Base-by-base conservation (phyloP, 2,113 vertebrate genomes). In the Actenoides hombroni region DNA sequence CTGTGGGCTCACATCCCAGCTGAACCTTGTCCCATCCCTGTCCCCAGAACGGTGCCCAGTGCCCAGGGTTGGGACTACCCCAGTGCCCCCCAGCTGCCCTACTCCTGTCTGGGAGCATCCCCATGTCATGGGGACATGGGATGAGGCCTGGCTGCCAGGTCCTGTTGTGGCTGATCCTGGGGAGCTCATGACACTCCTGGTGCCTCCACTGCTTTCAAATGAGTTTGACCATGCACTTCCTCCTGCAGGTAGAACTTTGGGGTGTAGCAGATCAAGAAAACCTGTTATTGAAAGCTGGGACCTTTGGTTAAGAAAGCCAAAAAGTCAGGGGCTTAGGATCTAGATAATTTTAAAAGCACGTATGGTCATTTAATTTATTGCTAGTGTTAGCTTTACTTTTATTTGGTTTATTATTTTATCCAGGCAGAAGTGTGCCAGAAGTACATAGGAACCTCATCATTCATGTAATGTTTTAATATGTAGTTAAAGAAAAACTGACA, bases 1-100 rank as follows among this genome's bases (percentile, higher is more conserved):
- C 3, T 0, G 0, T 6, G 10, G 5, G 2, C 2, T 5, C 16
- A 2, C 0, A 14, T 37, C 15, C 16, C n/a, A 33, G 16, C 29
- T 53, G 5, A 2, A 11, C 5, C 20, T 57, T 8, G 7, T 10
- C 17, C 33, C 2, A 2, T 48, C 16, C 23, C 44, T 10, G 0
- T 25, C 14, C 11, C 20, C 46, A 48, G 6, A 11, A 8, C 6
- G 5, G 2, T n/a, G 37, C 14, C 35, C 25, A 8, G 3, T 12
- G 9, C 10, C 57, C 2, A 10, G 17, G 14, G 7, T 16, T 46
- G 40, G 11, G 35, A 13, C 11, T 53, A 14, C 16, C 57, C 31
- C 4, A 1, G 11, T 60, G 9, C 5, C 4, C 4, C 6, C 6
- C 1, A 1, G 20, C 67, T 48, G 19, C 35, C 51, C 40, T 35